Evolutionary conservation across 2,888 invertebrate genomes (phyloP).

Genomic region (Aquatica leii): DNA sequence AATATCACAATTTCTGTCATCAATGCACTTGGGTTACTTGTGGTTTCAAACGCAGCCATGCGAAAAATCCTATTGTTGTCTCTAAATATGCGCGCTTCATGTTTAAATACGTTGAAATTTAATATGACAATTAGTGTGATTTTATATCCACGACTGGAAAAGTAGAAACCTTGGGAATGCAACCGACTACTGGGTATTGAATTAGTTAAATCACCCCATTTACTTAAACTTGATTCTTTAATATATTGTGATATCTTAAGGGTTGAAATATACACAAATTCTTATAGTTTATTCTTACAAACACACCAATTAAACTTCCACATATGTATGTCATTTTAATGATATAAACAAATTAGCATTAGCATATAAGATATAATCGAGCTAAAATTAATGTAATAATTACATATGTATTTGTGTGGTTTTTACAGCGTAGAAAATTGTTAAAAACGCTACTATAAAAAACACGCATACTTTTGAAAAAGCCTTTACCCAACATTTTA

Average conservation of each 20-base stretch:
- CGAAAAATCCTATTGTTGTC: constrained; percentile 53
- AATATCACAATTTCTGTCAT: constrained; percentile 50
- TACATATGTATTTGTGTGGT: no score
- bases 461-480: no score
- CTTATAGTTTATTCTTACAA: no score
- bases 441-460: no score
- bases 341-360: no score
- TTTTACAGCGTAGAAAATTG: no score
- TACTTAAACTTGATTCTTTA: constrained; percentile 14
- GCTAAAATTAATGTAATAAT: no score
- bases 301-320: no score
- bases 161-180: constrained; percentile 33
- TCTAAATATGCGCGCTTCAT: constrained; percentile 49
- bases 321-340: no score
- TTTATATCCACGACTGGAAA: constrained; percentile 50
- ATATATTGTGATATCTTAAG: not conserved
- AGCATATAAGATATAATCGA: no score
- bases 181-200: constrained; percentile 26
- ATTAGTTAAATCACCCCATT: constrained; percentile 24
- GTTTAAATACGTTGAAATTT: constrained; percentile 53
- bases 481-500: no score
- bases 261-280: constrained; percentile 3
- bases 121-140: constrained; percentile 56
- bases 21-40: constrained; percentile 54
- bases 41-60: constrained; percentile 55